Conservation (phyloP, 2,888 invertebrate genomes). For the Drosophila prolongata region DNA sequence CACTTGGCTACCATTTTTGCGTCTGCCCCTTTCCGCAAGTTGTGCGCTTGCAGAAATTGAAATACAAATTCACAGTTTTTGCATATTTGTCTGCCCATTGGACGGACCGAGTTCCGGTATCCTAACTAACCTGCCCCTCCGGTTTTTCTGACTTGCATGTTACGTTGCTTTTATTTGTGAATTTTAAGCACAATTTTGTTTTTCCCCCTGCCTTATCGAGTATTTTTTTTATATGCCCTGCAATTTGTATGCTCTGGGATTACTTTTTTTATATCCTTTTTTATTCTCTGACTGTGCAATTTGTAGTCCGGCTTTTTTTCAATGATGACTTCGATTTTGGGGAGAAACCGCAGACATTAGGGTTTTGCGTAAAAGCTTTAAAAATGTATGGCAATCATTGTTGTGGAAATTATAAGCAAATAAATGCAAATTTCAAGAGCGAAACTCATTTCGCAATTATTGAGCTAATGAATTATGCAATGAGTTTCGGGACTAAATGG, state of each 20-base stretch:
- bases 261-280: constrained; percentile 29
- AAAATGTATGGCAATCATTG: constrained; percentile 33
- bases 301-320: constrained; percentile 35
- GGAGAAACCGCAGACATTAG: constrained; percentile 18
- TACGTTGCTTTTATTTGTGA: constrained; percentile 49
- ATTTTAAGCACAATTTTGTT: constrained; percentile 52
- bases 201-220: constrained; percentile 7
- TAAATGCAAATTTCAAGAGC: constrained; percentile 33
- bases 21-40: constrained; percentile 40
- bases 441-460: constrained; percentile 34
- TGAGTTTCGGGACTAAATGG: constrained; percentile 28
- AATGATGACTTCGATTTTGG: constrained; percentile 17
- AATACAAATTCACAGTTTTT: constrained; percentile 71
- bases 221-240: constrained; percentile 21
- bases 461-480: constrained; percentile 37
- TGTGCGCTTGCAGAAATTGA: constrained; percentile 50
- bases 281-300: constrained; percentile 45
- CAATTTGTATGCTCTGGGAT: constrained; percentile 53
- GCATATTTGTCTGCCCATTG: constrained; percentile 57
- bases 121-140: constrained; percentile 39
- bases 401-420: constrained; percentile 37
- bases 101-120: constrained; percentile 8
- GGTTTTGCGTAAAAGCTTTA: constrained; percentile 14
- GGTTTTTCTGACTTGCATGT: constrained; percentile 16
- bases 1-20: constrained; percentile 52